Evolutionary conservation across 2,888 invertebrate genomes (phyloP).

Genomic region (Hartigia nigra): DNA sequence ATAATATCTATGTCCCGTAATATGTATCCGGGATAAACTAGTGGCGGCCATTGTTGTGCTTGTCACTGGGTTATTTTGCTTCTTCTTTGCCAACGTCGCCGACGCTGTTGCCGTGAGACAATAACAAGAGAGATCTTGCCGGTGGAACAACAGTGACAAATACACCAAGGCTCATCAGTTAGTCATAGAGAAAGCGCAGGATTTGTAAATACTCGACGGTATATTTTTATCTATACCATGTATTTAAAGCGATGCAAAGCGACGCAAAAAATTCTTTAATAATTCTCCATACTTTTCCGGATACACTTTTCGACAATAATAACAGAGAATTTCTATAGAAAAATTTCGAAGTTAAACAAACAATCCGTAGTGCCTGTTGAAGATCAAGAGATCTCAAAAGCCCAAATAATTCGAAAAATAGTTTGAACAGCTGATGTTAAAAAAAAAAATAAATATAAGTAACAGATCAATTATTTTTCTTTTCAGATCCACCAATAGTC

Average conservation of each 20-base stretch:
- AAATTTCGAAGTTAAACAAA: neutral
- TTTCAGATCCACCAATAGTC: constrained; percentile 87
- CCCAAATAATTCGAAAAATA: neutral
- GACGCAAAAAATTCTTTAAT: neutral
- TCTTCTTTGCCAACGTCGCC: neutral
- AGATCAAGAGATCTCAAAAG: no score
- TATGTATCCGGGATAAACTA: constrained; percentile 15
- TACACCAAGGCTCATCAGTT: neutral
- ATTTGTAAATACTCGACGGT: neutral
- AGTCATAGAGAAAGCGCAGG: neutral
- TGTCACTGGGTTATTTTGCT: neutral
- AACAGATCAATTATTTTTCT: constrained; percentile 32
- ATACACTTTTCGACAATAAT: neutral
- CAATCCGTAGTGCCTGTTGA: neutral
- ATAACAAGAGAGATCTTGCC: neutral
- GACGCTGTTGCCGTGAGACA: neutral
- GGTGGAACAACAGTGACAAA: neutral
- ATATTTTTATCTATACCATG: neutral
- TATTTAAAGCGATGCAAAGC: neutral
- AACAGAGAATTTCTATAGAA: neutral
- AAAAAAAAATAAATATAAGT: neutral
- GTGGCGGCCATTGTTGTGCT: neutral
- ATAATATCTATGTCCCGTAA: constrained; percentile 12
- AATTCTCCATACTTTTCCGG: neutral
- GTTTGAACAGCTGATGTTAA: neutral